Evolutionary conservation across 92 coral and sea anemone species (phyloP), one percentile per base, ranked within the genome.

Genomic region (Diadumene lineata): DNA sequence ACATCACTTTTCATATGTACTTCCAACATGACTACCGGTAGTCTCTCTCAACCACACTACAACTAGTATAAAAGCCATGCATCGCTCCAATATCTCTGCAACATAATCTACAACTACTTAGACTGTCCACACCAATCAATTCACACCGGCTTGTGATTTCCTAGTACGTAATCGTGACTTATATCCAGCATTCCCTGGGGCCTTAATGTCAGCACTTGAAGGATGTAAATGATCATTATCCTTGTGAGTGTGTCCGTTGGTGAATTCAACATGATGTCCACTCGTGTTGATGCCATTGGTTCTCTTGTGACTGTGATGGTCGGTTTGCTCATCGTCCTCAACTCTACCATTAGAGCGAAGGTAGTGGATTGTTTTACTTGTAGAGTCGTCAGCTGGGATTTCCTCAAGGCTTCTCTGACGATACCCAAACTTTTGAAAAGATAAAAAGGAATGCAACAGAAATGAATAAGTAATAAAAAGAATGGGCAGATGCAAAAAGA

Each of bases 311-410:
- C 9, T 9, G 17, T 15, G 48, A 15, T 55, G 74, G 22, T 65
- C 64, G 18, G 32, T 28, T 28, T 26, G 51, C 24, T 81, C 64
- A 50, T 60, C 56, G 38, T 77, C 84, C 0, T 33, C 77, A 17
- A 57, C 33, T 43, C 51, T 72, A 0, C 98, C 98, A 61, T 94
- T 94, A 48, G 90, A 75, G 43, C 56, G 85, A 13, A 94, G 81
- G 70, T 94, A 94, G 66, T 90, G 91, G 33, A 92, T 72, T 27
- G 96, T 88, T 69, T 91, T 94, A 51, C 83, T 87, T 23, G 73
- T 76, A 0, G 97, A 56, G 62, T 94, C 98, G 28, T 91, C 94
- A 2, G 94, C 92, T 1, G 98, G 98, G 56, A 94, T 77, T 69
- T 84, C 88, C 48, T 92, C 98, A 50, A 94, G 80, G 27, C 71